phyloP scores from a whole-genome alignment of 2,113 vertebrate genomes.

The Sula dactylatra region DNA sequence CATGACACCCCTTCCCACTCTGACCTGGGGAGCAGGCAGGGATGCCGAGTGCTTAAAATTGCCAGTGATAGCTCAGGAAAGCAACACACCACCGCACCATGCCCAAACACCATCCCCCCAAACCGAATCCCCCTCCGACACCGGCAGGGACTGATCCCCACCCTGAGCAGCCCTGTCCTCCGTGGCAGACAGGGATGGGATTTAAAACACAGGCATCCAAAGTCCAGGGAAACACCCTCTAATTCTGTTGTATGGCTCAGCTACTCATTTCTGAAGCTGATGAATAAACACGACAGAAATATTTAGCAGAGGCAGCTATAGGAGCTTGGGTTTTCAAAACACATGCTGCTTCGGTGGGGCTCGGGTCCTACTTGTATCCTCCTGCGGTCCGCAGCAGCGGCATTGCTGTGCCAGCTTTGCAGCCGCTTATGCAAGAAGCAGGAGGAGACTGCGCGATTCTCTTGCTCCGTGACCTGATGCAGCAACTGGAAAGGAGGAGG shows the following conservation, averaged over 20 bases:
- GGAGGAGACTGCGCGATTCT: background rate
- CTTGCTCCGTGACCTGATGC: rapidly evolving
- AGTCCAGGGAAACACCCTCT: background rate
- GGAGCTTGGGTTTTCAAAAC: background rate
- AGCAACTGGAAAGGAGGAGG: background rate
- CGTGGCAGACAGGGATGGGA: background rate
- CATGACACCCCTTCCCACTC: background rate
- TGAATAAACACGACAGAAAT: background rate
- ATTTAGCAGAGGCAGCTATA: background rate
- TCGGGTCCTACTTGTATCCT: background rate
- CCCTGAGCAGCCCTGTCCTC: background rate
- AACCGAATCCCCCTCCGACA: rapidly evolving
- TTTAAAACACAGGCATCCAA: background rate
- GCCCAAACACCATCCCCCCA: background rate
- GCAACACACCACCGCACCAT: background rate
- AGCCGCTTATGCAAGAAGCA: background rate
- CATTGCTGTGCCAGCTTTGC: background rate
- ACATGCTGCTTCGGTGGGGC: rapidly evolving
- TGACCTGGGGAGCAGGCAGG: rapidly evolving
- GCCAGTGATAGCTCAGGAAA: background rate
- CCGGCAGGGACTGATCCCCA: background rate
- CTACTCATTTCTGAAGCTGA: background rate
- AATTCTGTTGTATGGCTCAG: background rate
- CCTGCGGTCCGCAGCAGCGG: rapidly evolving
- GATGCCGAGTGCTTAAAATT: background rate